These are phyloP conservation scores for Pedetes capensis DNA, from an alignment of 2,113 vertebrate genomes.

Conservation along the genomic window DNA sequence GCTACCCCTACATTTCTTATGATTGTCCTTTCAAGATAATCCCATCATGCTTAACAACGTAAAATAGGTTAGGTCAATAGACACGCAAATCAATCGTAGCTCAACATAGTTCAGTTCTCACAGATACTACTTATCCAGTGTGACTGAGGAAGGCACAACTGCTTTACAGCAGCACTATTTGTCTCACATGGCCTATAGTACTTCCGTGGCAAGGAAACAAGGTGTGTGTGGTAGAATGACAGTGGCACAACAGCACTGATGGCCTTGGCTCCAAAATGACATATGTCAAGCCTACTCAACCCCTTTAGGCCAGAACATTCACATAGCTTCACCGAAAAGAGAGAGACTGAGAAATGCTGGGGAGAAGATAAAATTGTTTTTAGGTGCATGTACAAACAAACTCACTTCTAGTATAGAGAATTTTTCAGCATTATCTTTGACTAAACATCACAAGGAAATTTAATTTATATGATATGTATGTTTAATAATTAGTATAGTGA, in stretches of 20 bases:
- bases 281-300: not conserved
- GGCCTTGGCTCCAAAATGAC: not conserved
- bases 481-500: not conserved
- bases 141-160: not conserved
- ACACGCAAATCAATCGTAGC: not conserved
- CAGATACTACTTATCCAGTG: not conserved
- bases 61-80: not conserved
- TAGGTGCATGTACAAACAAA: not conserved
- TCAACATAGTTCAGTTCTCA: not conserved
- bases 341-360: not conserved
- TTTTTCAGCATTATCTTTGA: not conserved
- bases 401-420: not conserved
- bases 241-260: not conserved
- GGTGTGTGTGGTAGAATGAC: not conserved
- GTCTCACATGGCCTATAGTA: not conserved
- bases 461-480: not conserved
- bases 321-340: not conserved
- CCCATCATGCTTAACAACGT: not conserved
- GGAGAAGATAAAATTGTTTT: not conserved
- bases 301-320: not conserved
- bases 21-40: not conserved
- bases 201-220: not conserved
- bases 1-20: too few relatives aligned
- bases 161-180: not conserved
- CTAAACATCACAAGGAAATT: not conserved